Conservation (phyloP, 2,797 vertebrate genomes). For the Lacerta bilineata region DNA sequence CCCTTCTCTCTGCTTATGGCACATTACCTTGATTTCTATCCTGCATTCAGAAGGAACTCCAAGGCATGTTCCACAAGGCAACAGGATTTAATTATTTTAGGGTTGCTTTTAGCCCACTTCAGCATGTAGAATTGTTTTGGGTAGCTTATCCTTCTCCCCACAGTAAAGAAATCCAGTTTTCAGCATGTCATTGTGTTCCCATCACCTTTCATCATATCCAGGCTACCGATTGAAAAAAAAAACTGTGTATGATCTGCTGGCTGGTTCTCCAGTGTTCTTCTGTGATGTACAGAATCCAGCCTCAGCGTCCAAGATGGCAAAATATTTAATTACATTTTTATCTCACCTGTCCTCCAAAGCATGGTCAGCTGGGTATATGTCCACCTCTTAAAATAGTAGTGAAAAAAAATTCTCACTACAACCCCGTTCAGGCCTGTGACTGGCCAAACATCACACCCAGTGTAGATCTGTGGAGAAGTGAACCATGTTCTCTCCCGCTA, state of each 20-base stretch:
- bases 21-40: background rate
- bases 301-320: background rate
- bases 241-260: background rate
- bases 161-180: background rate
- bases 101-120: background rate
- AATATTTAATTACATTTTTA: background rate
- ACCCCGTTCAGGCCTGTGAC: too few species aligned
- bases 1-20: background rate
- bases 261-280: background rate
- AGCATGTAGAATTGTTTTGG: background rate
- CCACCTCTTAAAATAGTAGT: too few species aligned
- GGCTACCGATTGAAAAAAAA: background rate
- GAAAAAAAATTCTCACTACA: background rate
- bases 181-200: background rate
- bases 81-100: background rate
- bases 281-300: background rate
- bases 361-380: background rate
- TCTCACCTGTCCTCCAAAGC: background rate
- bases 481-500: background rate
- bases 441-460: background rate
- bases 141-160: background rate
- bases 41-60: background rate
- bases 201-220: background rate
- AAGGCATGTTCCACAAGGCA: background rate
- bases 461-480: background rate